Conservation (phyloP, 2,113 vertebrate genomes). For the Bucco capensis region DNA sequence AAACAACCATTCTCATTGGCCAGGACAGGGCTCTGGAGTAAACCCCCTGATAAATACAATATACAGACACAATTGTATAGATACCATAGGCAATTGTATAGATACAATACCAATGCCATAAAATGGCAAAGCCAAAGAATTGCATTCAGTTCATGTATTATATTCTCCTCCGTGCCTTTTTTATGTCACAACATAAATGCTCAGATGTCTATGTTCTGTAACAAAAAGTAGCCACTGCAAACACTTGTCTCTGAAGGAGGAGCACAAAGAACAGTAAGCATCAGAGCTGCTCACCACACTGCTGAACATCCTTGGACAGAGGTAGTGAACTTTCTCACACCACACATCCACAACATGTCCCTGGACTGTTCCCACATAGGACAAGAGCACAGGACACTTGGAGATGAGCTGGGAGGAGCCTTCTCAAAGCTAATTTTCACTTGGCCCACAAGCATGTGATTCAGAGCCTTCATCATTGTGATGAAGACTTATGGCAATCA, state of each 20-base stretch:
- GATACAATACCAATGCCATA: background rate
- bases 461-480: background rate
- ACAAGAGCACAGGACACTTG: background rate
- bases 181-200: background rate
- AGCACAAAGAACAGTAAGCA: fast-evolving
- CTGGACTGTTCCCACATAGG: fast-evolving
- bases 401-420: background rate
- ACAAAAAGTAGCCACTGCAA: background rate
- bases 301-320: background rate
- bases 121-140: background rate
- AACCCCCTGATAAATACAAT: background rate
- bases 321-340: background rate
- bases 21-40: background rate
- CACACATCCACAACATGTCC: fast-evolving
- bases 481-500: fast-evolving
- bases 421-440: background rate
- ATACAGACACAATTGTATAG: background rate
- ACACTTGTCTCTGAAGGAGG: background rate
- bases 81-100: background rate
- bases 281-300: background rate
- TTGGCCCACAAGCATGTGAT: background rate
- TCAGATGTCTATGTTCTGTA: background rate
- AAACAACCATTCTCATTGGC: background rate
- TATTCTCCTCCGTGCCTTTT: background rate
- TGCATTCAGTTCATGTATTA: background rate